Conservation (phyloP, 1,140 invertebrate genomes). For the Drosophila aff. region DNA sequence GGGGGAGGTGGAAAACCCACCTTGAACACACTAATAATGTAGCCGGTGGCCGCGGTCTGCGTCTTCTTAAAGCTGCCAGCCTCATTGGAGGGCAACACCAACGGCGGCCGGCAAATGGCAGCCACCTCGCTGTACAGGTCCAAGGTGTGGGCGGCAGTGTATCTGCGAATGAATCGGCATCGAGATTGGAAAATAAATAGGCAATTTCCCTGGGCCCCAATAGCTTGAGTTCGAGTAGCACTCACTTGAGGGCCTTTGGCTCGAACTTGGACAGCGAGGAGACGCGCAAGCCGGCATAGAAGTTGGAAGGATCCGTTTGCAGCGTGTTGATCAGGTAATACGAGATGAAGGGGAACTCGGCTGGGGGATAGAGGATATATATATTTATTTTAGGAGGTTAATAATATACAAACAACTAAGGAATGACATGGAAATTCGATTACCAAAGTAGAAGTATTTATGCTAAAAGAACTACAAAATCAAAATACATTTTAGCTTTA, state of each 20-base stretch:
- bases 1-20: constrained; percentile 77
- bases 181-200: constrained; percentile 28
- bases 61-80: constrained; percentile 90
- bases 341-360: constrained; percentile 95
- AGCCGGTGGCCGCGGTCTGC: constrained; percentile 92
- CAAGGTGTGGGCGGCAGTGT: constrained; percentile 93
- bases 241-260: constrained; percentile 87
- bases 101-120: constrained; percentile 93
- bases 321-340: constrained; percentile 95
- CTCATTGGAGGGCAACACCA: constrained; percentile 88
- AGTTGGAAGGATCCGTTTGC: constrained; percentile 92
- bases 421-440: rapidly evolving
- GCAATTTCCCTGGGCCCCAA: neutral
- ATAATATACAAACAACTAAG: neutral
- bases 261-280: constrained; percentile 93
- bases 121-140: constrained; percentile 95
- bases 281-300: constrained; percentile 93
- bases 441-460: neutral
- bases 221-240: constrained; percentile 15
- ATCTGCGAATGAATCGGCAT: constrained; percentile 82
- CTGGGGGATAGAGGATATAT: constrained; percentile 83
- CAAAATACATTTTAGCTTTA: neutral
- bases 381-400: no score
- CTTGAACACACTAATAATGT: constrained; percentile 96
- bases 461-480: neutral